phyloP scores from a whole-genome alignment of 2,797 vertebrate species.

The Gymnocypris eckloni region DNA sequence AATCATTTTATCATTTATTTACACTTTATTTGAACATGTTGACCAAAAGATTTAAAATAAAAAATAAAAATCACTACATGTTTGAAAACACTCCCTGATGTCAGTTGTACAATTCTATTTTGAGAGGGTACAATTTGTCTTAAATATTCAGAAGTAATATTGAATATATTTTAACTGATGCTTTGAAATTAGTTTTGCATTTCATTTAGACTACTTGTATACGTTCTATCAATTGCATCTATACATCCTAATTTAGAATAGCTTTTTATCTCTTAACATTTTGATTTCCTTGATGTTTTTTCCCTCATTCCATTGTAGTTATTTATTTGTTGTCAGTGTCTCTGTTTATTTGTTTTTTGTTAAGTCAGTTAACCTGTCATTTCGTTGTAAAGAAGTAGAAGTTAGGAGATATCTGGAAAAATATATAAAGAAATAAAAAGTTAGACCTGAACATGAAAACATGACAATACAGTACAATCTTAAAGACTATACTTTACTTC shows the following conservation, averaged over 20 bases:
- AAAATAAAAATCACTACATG: background rate
- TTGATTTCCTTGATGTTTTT: background rate
- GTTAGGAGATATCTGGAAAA: background rate
- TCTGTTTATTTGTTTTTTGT: background rate
- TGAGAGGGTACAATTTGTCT: background rate
- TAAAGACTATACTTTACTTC: conserved; percentile 7
- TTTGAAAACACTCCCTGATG: background rate
- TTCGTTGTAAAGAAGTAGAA: background rate
- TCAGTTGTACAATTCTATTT: background rate
- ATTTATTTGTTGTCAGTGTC: background rate
- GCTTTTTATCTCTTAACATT: background rate
- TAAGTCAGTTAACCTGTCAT: background rate
- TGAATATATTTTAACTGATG: background rate
- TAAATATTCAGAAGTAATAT: background rate
- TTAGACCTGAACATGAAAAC: background rate
- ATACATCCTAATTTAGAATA: background rate
- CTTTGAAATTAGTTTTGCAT: background rate
- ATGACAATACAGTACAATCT: background rate
- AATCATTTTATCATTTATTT: background rate
- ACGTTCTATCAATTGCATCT: background rate
- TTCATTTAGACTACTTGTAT: background rate
- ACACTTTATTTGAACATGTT: background rate
- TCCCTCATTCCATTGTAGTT: background rate
- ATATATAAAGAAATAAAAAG: background rate
- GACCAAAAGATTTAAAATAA: background rate